Evolutionary conservation across 2,797 vertebrate genomes (phyloP).

Genomic region (Hydrolagus colliei): DNA sequence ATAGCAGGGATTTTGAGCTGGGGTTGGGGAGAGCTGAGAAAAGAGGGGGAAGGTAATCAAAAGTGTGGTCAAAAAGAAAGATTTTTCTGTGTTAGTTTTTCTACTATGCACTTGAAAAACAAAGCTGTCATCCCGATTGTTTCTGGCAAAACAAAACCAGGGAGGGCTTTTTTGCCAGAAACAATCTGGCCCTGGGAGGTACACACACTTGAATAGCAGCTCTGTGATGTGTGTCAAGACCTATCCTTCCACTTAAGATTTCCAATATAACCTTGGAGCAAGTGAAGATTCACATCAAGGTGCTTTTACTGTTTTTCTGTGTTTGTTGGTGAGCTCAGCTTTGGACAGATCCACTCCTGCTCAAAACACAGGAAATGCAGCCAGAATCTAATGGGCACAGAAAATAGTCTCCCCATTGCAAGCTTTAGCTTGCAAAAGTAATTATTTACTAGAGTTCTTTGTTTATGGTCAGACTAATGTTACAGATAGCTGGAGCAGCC

Average conservation of each 20-base stretch:
- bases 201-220: too few relatives aligned
- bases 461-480: neutral
- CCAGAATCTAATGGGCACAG: too few relatives aligned
- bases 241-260: neutral
- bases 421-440: too few relatives aligned
- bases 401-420: too few relatives aligned
- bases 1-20: too few relatives aligned
- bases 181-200: too few relatives aligned
- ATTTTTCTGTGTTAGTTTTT: conserved; percentile 28
- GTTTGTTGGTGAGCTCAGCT: neutral
- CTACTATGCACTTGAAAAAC: conserved; percentile 24
- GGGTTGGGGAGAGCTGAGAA: too few relatives aligned
- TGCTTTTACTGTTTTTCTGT: neutral
- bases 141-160: neutral
- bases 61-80: neutral
- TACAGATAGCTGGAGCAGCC: neutral
- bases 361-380: neutral
- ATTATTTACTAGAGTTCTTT: neutral
- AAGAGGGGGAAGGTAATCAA: too few relatives aligned
- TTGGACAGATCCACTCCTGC: neutral
- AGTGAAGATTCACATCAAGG: neutral
- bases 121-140: neutral
- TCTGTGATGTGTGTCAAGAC: neutral
- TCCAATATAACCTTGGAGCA: neutral
- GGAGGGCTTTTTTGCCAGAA: too few relatives aligned